Conservation (phyloP, 2,797 vertebrate genomes). For the Cossypha caffra region DNA sequence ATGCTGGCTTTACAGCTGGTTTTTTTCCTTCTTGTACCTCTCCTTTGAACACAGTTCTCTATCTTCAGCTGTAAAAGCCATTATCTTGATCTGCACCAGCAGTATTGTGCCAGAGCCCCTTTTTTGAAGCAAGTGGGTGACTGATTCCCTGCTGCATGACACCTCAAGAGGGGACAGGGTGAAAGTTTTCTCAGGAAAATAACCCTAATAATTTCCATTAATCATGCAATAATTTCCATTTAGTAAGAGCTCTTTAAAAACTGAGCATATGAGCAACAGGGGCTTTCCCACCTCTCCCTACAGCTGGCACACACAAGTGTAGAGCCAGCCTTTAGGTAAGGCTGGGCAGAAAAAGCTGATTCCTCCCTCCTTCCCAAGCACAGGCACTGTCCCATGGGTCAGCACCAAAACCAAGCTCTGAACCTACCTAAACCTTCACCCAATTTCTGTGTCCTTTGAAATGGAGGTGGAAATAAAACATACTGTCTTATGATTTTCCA, state of each 20-base stretch:
- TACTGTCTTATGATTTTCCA: neutral
- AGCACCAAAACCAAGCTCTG: neutral
- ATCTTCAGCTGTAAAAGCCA: neutral
- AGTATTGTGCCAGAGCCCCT: neutral
- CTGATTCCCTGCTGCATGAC: neutral
- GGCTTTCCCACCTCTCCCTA: neutral
- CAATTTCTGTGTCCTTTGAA: neutral
- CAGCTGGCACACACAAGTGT: neutral
- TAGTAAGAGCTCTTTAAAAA: neutral
- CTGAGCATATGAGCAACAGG: accelerated
- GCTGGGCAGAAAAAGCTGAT: neutral
- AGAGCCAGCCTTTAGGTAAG: neutral
- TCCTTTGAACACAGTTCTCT: neutral
- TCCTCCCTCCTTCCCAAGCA: neutral
- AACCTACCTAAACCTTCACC: neutral
- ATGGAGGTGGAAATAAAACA: neutral
- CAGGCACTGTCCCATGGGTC: neutral
- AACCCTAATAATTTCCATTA: neutral
- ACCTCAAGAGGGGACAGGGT: neutral
- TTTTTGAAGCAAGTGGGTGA: neutral
- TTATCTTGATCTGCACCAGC: neutral
- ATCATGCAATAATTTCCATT: neutral
- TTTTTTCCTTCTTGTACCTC: neutral
- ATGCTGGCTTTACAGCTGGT: neutral
- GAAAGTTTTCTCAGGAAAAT: neutral